These are phyloP conservation scores for Daubentonia madagascariensis DNA, from an alignment of 2,113 vertebrate genomes.

Conservation along the genomic window DNA sequence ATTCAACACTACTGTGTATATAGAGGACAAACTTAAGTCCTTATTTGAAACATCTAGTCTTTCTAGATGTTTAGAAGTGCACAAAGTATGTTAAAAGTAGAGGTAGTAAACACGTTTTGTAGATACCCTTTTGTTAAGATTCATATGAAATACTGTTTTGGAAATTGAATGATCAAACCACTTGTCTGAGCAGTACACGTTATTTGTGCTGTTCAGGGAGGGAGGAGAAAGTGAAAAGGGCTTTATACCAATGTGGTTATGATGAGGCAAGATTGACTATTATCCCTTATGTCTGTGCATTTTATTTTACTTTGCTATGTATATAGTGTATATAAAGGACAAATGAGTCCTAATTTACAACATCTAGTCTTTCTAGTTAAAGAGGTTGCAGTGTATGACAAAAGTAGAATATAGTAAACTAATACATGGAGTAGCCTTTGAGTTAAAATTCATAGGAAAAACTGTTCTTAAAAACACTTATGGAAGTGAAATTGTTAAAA, in stretches of 20 bases:
- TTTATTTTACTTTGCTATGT: not conserved
- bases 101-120: slow-evolving; percentile 42
- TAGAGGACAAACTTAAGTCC: slow-evolving; percentile 56
- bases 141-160: not conserved
- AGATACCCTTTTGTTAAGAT: slow-evolving; percentile 21
- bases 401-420: not conserved
- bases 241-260: not conserved
- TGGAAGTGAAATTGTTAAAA: not conserved
- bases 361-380: not conserved
- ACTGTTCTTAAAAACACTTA: not conserved
- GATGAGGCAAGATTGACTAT: not conserved
- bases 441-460: not conserved
- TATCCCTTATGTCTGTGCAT: not conserved
- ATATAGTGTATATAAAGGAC: not conserved
- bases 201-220: not conserved
- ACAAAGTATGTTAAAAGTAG: slow-evolving; percentile 63
- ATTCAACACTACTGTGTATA: slow-evolving; percentile 61
- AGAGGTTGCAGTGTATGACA: slow-evolving; percentile 24
- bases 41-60: slow-evolving; percentile 66
- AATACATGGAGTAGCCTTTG: not conserved
- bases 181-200: not conserved
- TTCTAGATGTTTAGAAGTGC: slow-evolving; percentile 58
- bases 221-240: not conserved
- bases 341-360: not conserved
- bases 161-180: not conserved